Conservation (phyloP, 2,797 vertebrate species). For the Sphenopsis melanotis region DNA sequence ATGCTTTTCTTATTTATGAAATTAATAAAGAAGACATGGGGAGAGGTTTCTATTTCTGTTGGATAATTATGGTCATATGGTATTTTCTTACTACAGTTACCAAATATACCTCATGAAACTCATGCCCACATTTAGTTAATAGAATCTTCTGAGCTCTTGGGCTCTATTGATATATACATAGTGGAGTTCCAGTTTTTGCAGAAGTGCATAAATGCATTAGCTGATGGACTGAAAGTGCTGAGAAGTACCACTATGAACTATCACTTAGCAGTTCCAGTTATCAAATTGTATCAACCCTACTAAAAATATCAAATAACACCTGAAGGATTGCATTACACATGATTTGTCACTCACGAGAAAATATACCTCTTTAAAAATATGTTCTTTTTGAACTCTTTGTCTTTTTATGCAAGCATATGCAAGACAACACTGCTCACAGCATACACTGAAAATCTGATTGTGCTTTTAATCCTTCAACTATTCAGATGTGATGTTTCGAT, state of each 20-base stretch:
- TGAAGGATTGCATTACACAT: not conserved
- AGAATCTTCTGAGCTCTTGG: not conserved
- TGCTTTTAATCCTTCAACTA: not conserved
- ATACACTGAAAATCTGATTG: accelerated
- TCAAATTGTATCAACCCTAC: not conserved
- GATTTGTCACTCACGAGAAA: not conserved
- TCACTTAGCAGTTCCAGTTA: not conserved
- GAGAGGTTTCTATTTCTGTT: not conserved
- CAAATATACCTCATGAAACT: not conserved
- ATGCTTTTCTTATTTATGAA: not conserved
- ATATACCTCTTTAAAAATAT: not conserved
- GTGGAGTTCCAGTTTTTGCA: not conserved
- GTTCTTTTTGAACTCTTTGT: accelerated
- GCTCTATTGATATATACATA: not conserved
- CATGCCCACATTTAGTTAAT: not conserved
- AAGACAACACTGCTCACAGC: not conserved
- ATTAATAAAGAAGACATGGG: not conserved
- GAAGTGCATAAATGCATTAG: not conserved
- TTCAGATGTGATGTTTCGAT: not conserved
- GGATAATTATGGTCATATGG: not conserved
- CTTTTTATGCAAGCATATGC: not conserved
- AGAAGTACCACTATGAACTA: not conserved
- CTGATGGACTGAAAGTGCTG: not conserved
- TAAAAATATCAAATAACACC: not conserved
- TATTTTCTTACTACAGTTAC: not conserved